These are phyloP conservation scores for Mamestra brassicae DNA, from an alignment of 2,888 invertebrate genomes.

Conservation along the genomic window DNA sequence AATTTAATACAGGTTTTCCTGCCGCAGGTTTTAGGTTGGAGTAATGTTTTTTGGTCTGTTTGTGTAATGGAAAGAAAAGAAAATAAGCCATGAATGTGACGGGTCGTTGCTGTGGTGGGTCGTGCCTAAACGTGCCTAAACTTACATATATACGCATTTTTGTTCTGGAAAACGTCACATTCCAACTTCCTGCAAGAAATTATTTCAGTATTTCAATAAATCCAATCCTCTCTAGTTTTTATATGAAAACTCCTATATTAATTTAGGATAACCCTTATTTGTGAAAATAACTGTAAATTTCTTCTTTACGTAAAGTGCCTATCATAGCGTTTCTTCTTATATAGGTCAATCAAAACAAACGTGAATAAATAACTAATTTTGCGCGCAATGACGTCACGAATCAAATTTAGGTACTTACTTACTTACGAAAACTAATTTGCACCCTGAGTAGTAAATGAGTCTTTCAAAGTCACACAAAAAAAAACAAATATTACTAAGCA, in stretches of 20 bases:
- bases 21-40: constrained; percentile 33
- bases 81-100: not conserved
- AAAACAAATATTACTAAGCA: not conserved
- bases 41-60: constrained; percentile 8
- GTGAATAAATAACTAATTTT: too few species aligned
- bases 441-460: too few species aligned
- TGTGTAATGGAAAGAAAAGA: not conserved
- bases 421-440: not conserved
- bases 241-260: not conserved
- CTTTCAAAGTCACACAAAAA: not conserved
- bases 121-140: not conserved
- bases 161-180: not conserved
- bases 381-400: too few species aligned
- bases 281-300: not conserved
- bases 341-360: too few species aligned
- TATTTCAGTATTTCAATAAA: not conserved
- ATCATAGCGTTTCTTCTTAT: too few species aligned
- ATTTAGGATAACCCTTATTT: not conserved
- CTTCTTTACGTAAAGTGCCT: not conserved
- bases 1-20: constrained; percentile 65
- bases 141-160: not conserved
- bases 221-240: not conserved
- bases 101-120: not conserved
- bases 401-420: too few species aligned
- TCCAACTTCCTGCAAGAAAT: too few species aligned